phyloP scores from a whole-genome alignment of 2,797 vertebrate genomes.

The Lepilemur septentrionalis region DNA sequence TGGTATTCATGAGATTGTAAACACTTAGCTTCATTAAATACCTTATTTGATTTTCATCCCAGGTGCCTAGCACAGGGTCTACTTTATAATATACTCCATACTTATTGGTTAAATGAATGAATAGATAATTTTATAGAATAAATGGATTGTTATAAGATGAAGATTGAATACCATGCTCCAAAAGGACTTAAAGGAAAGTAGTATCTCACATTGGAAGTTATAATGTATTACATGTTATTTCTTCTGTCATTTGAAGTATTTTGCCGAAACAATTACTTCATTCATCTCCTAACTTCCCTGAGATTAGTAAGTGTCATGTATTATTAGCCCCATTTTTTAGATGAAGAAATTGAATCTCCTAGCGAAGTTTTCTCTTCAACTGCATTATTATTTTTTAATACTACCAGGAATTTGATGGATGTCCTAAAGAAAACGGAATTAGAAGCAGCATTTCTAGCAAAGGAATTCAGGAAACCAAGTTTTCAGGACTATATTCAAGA shows the following conservation, averaged over 20 bases:
- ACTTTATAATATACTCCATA: background rate
- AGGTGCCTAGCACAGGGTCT: background rate
- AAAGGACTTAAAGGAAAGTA: background rate
- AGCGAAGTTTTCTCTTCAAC: background rate
- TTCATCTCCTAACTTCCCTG: constrained; percentile 49
- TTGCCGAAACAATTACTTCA: constrained; percentile 28
- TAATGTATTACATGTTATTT: constrained; percentile 39
- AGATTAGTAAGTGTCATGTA: constrained; percentile 45
- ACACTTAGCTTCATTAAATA: background rate
- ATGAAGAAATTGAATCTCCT: constrained; percentile 52
- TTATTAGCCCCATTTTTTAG: constrained; percentile 66
- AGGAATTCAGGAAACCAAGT: background rate
- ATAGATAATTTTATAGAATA: background rate
- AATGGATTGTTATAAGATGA: background rate
- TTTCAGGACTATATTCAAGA: background rate
- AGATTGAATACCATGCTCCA: background rate
- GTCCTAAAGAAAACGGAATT: constrained; percentile 30
- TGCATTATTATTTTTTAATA: constrained; percentile 65
- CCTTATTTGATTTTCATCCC: background rate
- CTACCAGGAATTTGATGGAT: constrained; percentile 56
- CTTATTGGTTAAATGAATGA: background rate
- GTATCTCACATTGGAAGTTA: background rate
- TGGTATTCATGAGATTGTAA: background rate
- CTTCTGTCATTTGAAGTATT: constrained; percentile 34
- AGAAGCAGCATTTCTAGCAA: background rate